A percentile compares a stretch with the other conserved stretches of the same genome.
These are phyloP conservation scores for Molothrus aeneus DNA, from an alignment of 2,797 vertebrate species.

Conservation along the genomic window DNA sequence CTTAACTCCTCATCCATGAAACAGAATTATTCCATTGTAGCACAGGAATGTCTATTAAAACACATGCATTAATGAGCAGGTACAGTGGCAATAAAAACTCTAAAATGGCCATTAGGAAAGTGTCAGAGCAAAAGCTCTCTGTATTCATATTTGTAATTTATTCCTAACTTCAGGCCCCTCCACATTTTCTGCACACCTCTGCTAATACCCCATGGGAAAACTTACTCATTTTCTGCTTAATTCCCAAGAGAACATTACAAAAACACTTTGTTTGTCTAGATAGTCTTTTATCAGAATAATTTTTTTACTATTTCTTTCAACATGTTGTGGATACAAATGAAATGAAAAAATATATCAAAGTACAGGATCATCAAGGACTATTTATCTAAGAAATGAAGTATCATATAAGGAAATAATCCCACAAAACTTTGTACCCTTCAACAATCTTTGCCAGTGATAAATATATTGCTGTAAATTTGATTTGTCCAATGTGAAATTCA, in stretches of 20 bases:
- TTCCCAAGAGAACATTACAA: neutral
- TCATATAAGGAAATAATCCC: neutral
- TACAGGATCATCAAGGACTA: neutral
- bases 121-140: neutral
- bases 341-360: neutral
- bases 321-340: neutral
- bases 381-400: neutral
- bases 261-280: neutral
- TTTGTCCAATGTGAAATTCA: neutral
- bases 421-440: neutral
- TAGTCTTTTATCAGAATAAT: neutral
- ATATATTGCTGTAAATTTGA: neutral
- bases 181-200: neutral
- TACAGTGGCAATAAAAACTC: neutral
- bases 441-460: neutral
- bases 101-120: neutral
- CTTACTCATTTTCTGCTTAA: neutral
- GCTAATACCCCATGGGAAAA: neutral
- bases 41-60: neutral
- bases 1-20: constrained; percentile 13
- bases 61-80: neutral
- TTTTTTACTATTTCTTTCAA: neutral
- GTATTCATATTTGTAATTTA: neutral
- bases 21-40: neutral
- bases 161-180: neutral